Evolutionary conservation across 2,797 vertebrate genomes (phyloP), one percentile per base, ranked within the genome.

Genomic region (Urocyon cinereoargenteus): DNA sequence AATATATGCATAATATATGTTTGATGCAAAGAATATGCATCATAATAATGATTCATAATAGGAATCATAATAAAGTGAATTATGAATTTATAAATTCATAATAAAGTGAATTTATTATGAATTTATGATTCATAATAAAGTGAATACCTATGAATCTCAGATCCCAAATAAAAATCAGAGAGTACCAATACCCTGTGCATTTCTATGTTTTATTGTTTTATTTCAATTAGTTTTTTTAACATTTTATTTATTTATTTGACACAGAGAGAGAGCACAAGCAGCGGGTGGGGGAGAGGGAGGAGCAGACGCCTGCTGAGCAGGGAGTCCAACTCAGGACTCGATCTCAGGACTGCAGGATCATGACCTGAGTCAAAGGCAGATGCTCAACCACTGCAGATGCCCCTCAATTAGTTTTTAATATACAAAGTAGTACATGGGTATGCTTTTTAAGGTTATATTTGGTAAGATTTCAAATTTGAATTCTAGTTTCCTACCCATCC

Each of bases 151-250:
- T 24, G 75, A 90, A 68, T 72, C 12, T 8, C 22, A 86, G 28
- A 28, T 77, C 40, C 28, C 73, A 87, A 62, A 77, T 85, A 81
- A 84, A 96, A 95, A 40, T 49, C 21, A 92, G 66, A 92, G 66
- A 72, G 59, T 34, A 15, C n/a, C 64, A 72, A 22, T 59, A 40
- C 19, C 40, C 89, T 70, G 57, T 70, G 51, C 19, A 77, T 45
- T 51, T 85, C 21, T 62, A 57, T 79, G 6, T 72, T 86, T 40
- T 64, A 31, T 2, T 87, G 19, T 81, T 77, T 68, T 73, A n/a
- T 57, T 84, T 83, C 31, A 49, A 40, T 83, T 83, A 89, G n/a
- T 88, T 85, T 70, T 86, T 62, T 45, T 45, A 45, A 45, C 40
- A 45, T 45, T 45, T 45, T 45, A 45, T 45, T 45, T 8, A 45